Base-by-base conservation (phyloP, 2,888 invertebrate genomes). In the Oscheius myriophilus region DNA sequence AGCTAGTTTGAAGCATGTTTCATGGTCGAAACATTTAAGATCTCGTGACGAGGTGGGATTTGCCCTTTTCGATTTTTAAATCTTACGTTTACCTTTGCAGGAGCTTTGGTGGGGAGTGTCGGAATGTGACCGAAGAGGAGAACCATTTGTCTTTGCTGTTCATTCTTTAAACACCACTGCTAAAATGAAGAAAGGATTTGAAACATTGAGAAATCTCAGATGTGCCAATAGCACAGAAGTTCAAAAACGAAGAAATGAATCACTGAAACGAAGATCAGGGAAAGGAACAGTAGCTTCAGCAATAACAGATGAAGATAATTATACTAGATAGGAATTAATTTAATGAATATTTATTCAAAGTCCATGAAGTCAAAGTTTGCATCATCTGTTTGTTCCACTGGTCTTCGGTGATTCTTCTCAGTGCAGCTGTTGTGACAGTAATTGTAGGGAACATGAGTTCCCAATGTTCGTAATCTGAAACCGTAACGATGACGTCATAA, bases 381-480 rank as follows among this genome's bases (percentile, higher is more conserved):
- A 18, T n/a, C n/a, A n/a, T n/a, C 33, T 33, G 9, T 9, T 33
- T 33, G 33, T 33, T n/a, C n/a, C n/a, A n/a, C n/a, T n/a, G n/a
- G 43, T 25, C 33, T 61, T 26, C 49, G 33, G 16, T 46, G 45
- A 2, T 46, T 61, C 49, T 61, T 61, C 49, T 61, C 49, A 14
- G 25, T 25, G 21, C 61, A 61, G 7, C 49, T 57, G 39, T 67
- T 51, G 21, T 67, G 67, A 23, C 67, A 67, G 33, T 67, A 58
- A 23, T 58, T 41, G 46, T 52, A 42, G 16, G 66, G 66, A 33
- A 66, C 52, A 46, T 58, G 51, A 9, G 46, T 46, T 45, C 59
- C 59, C n/a, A 51, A 65, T 41, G 51, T 70, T n/a, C 68, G 14
- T 25, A 75, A 41, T 12, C 63, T n/a, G n/a, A n/a, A n/a, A n/a